Evolutionary conservation across 1,140 invertebrate species (phyloP), one percentile per base, ranked within the genome.

Genomic region (Drosophila micromelanica): DNA sequence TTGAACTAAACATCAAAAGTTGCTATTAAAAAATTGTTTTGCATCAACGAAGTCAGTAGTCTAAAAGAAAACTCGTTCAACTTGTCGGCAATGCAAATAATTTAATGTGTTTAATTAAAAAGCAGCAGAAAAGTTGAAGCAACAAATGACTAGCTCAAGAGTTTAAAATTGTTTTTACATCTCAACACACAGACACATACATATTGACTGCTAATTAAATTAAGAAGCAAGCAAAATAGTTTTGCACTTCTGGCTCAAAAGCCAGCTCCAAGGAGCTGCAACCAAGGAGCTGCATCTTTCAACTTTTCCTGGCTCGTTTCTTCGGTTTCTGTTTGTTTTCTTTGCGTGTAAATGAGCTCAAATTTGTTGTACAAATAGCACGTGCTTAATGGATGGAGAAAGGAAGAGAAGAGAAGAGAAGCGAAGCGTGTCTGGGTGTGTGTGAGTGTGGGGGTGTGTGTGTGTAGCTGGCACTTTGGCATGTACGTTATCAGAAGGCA

Each of bases 21-120:
- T 23, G 0, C 20, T 23, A 23, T 23, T 23, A 3, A 23, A 3
- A 23, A 23, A 3, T 23, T 23, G 20, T 3, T 23, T 23, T 23
- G 20, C 20, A 23, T 23, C 20, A 23, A 3, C 20, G 20, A 23
- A 23, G 1, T 17, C 17, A 5, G n/a, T 35, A 35, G 23, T 23
- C n/a, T 55, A 3, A 49, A 54, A 27, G 67, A 2, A 23, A 23
- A 37, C 37, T 45, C 20, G 46, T 7, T 15, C 11, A 13, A 46
- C 32, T 71, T 60, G 27, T 15, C 11, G 56, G 59, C 42, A 55
- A 61, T 76, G 73, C 65, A 76, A 87, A 81, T 54, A 71, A 82
- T 79, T 82, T 76, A 89, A 89, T 82, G 76, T 48, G 60, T 73
- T 89, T 89, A 87, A 87, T 87, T 87, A 73, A 87, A 76, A 76